phyloP scores from a whole-genome alignment of 2,113 vertebrate species.

The Cyanoliseus patagonus region DNA sequence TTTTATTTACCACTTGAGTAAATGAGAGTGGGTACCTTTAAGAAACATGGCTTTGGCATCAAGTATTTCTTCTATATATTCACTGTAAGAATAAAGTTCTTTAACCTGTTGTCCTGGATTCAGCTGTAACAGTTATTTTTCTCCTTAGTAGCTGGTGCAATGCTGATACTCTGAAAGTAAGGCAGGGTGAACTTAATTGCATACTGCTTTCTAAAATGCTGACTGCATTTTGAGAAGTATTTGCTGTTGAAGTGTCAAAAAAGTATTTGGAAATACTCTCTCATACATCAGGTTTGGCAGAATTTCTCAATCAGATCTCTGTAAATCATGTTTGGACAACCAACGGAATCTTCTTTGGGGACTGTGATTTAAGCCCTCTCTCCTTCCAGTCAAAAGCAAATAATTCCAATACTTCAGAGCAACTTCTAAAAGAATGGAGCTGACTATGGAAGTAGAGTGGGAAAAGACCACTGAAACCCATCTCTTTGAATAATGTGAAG shows the following conservation, averaged over 20 bases:
- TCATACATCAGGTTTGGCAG: rapidly evolving
- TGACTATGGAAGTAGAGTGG: background rate
- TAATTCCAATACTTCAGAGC: background rate
- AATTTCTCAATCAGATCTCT: background rate
- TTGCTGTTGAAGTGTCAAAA: background rate
- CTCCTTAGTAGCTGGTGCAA: too few species aligned
- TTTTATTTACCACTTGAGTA: background rate
- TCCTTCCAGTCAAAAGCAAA: background rate
- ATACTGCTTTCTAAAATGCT: background rate
- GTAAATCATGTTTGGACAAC: background rate
- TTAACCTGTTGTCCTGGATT: background rate
- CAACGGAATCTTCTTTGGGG: background rate
- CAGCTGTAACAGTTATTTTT: too few species aligned
- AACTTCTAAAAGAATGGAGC: background rate
- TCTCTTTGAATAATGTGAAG: background rate
- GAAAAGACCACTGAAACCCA: background rate
- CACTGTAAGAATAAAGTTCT: background rate
- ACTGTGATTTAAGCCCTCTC: background rate
- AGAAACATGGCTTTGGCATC: background rate
- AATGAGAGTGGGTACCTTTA: background rate
- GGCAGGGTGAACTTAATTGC: background rate
- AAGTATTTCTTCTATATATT: background rate
- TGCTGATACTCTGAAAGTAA: background rate
- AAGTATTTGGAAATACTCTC: too few species aligned
- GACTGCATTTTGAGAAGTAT: background rate